phyloP scores from a whole-genome alignment of 2,888 invertebrate species.

The Drosophila basisetae region DNA sequence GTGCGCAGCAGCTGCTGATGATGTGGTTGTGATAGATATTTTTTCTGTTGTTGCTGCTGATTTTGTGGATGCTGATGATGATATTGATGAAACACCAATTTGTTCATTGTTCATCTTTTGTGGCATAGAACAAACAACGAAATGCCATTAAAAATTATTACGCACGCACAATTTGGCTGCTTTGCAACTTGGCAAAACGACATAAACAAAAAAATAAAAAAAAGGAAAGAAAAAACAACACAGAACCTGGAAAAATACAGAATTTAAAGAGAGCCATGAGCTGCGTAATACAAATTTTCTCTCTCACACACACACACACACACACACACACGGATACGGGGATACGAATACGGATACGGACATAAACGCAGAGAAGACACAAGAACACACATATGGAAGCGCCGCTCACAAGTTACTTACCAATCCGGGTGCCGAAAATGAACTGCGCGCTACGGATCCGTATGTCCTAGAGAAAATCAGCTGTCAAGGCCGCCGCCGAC shows the following conservation, averaged over 20 bases:
- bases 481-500: constrained; percentile 57
- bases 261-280: constrained; percentile 14
- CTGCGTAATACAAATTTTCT: constrained; percentile 17
- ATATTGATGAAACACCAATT: constrained; percentile 66
- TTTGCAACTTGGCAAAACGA: constrained; percentile 17
- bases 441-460: constrained; percentile 38
- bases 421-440: constrained; percentile 28
- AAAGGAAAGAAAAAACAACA: constrained; percentile 8
- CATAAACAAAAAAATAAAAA: constrained; percentile 1
- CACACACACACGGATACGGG: not conserved
- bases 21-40: constrained; percentile 21
- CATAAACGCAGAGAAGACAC: not conserved
- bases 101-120: constrained; percentile 83
- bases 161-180: constrained; percentile 18
- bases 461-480: constrained; percentile 49
- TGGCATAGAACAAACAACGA: constrained; percentile 66
- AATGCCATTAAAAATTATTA: constrained; percentile 69
- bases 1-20: constrained; percentile 3
- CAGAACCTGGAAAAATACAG: constrained; percentile 12
- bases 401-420: constrained; percentile 36
- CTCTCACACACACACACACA: not conserved
- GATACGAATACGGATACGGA: constrained; percentile 7
- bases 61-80: constrained; percentile 53
- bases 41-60: constrained; percentile 20
- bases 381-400: constrained; percentile 4